Evolutionary conservation across 2,113 vertebrate genomes (phyloP).

Genomic region (Chelonoidis abingdonii): DNA sequence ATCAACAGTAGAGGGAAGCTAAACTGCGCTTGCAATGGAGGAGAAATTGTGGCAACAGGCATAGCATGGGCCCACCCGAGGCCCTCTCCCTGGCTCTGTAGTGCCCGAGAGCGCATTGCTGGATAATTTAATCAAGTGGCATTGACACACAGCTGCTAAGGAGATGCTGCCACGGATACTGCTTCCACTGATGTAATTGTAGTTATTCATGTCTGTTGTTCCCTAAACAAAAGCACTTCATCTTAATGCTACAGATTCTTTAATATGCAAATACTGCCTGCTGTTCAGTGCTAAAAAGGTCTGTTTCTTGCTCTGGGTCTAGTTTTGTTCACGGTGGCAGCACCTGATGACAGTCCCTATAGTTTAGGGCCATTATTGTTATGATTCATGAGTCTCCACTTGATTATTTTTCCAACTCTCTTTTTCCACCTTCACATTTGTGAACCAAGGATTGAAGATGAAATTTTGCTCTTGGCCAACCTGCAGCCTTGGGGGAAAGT

Average conservation of each 20-base stretch:
- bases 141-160: not conserved
- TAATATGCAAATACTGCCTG: not conserved
- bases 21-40: not conserved
- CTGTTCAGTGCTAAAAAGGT: not conserved
- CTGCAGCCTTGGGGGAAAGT: not conserved
- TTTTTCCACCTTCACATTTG: not conserved
- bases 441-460: not conserved
- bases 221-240: not conserved
- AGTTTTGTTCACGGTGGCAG: not conserved
- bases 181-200: not conserved
- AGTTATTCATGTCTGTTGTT: not conserved
- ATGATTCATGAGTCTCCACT: not conserved
- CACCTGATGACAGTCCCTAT: not conserved
- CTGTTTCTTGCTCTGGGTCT: not conserved
- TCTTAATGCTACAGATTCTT: rapidly evolving
- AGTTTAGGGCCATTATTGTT: not conserved
- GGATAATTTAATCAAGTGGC: not conserved
- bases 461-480: not conserved
- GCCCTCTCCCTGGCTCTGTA: not conserved
- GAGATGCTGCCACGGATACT: not conserved
- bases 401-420: not conserved
- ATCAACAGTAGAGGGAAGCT: rapidly evolving
- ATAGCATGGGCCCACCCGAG: not conserved
- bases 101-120: not conserved
- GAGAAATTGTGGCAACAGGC: not conserved